Base-by-base conservation (phyloP, 2,888 invertebrate species). In the Acanthosepion pharaonis region DNA sequence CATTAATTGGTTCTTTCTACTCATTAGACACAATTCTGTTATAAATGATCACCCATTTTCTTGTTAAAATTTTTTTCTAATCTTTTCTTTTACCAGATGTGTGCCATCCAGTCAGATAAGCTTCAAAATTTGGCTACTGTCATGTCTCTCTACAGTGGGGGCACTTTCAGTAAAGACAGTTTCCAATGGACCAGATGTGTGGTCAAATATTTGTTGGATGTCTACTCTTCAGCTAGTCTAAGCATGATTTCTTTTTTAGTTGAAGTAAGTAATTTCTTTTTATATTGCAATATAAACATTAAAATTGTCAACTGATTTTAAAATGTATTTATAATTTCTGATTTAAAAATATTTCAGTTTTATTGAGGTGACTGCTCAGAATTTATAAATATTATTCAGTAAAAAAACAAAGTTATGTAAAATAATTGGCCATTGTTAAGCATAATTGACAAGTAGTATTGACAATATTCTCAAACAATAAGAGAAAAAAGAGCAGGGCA, bases 131-230 rank as follows among this genome's bases (percentile, higher is more conserved):
- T 99, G 51, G 99, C 99, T 48, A 99, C 99, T 0, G 99, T 99
- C 94, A 99, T 99, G 99, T 99, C 99, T 4, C 98, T 99, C 93
- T 99, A 99, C 98, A 99, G 99, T 96, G 98, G 99, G 53, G 98
- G 99, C 95, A 99, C 99, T 0, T 99, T 99, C 98, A 99, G 99
- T 98, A 99, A 99, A 98, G 99, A 99, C 97, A 99, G 99, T 97
- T 99, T 99, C 97, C 99, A 99, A 97, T 99, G 99, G 99, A 99
- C 99, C 94, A 99, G 99, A 97, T 99, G 99, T 98, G 99, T 99
- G 5, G 99, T 99, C 95, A 99, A 99, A 97, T 99, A 99, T 98
- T 98, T 99, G 8, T 98, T 99, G 97, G 99, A 99, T 97, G 99
- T 99, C 0, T 99, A 99, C 97, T 98, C 99, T 0, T 98, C 99